A percentile compares a stretch with the other conserved stretches of the same genome.
Evolutionary conservation across 1,140 invertebrate genomes (phyloP).

Genomic region (Scaptomyza montana): DNA sequence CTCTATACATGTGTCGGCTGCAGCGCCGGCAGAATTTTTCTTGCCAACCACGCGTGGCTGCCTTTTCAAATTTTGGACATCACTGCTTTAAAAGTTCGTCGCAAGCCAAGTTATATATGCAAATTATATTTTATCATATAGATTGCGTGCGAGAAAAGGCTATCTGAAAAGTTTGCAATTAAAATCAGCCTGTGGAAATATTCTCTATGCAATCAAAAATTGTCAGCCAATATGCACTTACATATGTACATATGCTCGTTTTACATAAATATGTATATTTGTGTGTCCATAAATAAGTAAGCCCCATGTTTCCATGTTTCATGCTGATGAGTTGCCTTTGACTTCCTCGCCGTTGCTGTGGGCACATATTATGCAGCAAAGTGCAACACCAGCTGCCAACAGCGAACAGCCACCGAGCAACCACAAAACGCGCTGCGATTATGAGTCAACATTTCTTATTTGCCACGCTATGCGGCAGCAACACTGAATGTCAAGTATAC

Average conservation of each 20-base stretch:
- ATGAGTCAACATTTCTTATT: conserved; percentile 40
- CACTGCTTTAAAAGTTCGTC: conserved; percentile 19
- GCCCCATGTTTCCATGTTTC: conserved; percentile 1
- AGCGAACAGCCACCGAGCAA: background rate
- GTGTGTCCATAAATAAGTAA: background rate
- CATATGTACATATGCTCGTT: too few species aligned
- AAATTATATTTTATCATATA: conserved; percentile 27
- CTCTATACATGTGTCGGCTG: too few species aligned
- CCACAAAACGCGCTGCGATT: conserved; percentile 32
- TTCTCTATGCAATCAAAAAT: conserved; percentile 42
- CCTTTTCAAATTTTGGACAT: too few species aligned
- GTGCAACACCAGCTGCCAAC: conserved; percentile 23
- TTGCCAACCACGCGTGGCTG: too few species aligned
- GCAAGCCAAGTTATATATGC: conserved; percentile 36
- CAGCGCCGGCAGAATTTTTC: too few species aligned
- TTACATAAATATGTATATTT: too few species aligned
- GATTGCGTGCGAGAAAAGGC: background rate
- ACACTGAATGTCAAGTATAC: conserved; percentile 15
- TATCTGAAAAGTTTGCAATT: conserved; percentile 28
- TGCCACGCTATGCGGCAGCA: conserved; percentile 10
- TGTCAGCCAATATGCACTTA: conserved; percentile 30
- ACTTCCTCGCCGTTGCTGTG: conserved; percentile 15
- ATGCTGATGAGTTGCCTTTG: conserved; percentile 54
- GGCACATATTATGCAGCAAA: conserved; percentile 23
- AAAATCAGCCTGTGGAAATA: conserved; percentile 20